Evolutionary conservation across 2,797 vertebrate species (phyloP), one percentile per base, ranked within the genome.

Genomic region (Garrulus glandarius): DNA sequence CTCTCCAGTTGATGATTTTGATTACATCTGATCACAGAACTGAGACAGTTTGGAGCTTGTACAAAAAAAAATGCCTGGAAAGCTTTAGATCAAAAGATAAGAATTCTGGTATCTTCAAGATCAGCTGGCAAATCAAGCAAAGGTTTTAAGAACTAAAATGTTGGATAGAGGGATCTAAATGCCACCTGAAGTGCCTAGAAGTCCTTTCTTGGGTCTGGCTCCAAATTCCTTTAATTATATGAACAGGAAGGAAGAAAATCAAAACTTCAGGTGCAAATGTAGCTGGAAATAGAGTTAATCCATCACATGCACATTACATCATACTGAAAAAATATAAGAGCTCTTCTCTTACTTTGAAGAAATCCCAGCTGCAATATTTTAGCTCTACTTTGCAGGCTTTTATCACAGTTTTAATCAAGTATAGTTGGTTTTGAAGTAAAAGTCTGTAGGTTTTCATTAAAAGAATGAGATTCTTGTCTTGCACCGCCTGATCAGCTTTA

Each of bases 391-490:
- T 90, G 50, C 56, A 91, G 85, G 80, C 76, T 97, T 95, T 97
- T 96, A 95, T 96, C 96, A 92, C 79, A 63, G 56, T 96, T 97
- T 97, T 96, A 97, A 98, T 97, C 96, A 97, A 97, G 81, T 94
- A 44, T 67, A 93, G 94, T 84, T 95, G 87, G 91, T 95, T 97
- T 95, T 96, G 94, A 98, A 98, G 92, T 84, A 81, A 96, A 94
- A 97, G 75, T 95, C 95, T 96, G 89, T 89, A 17, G 1, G 49
- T 93, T 98, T 96, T 97, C 91, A 89, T 93, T 76, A 97, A 97
- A 97, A 97, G 87, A 97, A 96, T 97, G 96, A 93, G 82, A 96
- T 95, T 96, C 90, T 95, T 87, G 44, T 92, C 90, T 95, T 91
- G 69, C 49, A 80, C 32, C 0, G 3, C 59, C 39, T 84, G 91